Base-by-base conservation (phyloP, 2,888 invertebrate species). In the Pterostichus madidus region DNA sequence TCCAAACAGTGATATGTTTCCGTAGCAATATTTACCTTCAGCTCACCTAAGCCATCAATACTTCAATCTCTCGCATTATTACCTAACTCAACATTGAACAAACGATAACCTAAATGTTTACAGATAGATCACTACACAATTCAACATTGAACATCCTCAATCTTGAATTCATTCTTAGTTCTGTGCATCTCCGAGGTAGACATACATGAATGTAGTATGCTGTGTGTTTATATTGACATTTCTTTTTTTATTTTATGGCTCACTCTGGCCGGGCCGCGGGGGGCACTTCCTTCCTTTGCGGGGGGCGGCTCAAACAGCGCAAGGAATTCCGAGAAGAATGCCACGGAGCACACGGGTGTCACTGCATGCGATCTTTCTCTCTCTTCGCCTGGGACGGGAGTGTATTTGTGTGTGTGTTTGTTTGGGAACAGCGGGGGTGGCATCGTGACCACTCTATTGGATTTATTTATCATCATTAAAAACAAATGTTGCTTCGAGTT, bases 231-330 rank as follows among this genome's bases (percentile, higher is more conserved):
- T 84, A 86, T 87, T 87, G 87, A 86, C 87, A 86, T 87, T 87
- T 85, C 86, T 86, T 84, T 80, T 78, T 73, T 68, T 87, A 86
- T 86, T 87, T 86, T 86, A 87, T 87, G 86, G 85, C 86, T 87
- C 86, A 87, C 86, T 86, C 86, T 86, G 85, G 85, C 84, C 83
- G 44, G 84, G 17, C 84, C 79, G 64, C 84, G 84, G 85, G 85
- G 85, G 86, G 86, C 85, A 86, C 86, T 87, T 86, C 87, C 86
- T 86, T 86, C 87, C 86, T 85, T 86, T 86, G 85, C 78, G 82
- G 85, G 87, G 87, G 85, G 86, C 80, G 86, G 86, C 85, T 85
- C 81, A 85, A 80, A 84, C 80, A 53, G 71, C 53, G 73, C 59
- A 10, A 64, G 80, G 85, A 85, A 85, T 86, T 86, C 86, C 83